Percentiles rank a stretch among this genome's conserved stretches.
Conservation (phyloP, 2,797 vertebrate genomes). For the Melanotaenia pygmaea region DNA sequence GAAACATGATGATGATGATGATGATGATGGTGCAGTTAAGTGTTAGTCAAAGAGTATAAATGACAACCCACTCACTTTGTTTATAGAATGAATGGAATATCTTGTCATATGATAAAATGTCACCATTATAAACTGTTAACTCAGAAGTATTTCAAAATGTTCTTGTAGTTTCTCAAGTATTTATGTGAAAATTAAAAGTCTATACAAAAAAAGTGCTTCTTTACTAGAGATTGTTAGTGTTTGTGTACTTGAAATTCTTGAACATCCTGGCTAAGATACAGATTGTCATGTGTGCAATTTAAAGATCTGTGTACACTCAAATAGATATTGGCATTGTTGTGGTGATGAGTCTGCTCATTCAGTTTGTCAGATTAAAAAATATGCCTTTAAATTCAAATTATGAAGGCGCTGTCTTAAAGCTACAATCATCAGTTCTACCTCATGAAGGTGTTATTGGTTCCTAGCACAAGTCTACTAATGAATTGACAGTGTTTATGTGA, state of each 20-base stretch:
- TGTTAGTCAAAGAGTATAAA: constrained; percentile 57
- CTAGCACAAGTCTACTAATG: too few species aligned
- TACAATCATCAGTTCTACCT: too few species aligned
- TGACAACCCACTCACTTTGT: constrained; percentile 42
- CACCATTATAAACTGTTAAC: constrained; percentile 86
- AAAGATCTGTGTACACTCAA: background rate
- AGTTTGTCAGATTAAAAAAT: background rate
- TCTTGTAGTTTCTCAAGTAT: constrained; percentile 98
- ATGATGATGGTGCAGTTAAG: constrained; percentile 29
- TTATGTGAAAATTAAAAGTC: constrained; percentile 95
- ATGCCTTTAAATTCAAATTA: too few species aligned
- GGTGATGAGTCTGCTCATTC: background rate
- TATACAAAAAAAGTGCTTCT: constrained; percentile 72
- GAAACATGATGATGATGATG: constrained; percentile 24
- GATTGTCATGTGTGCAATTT: background rate
- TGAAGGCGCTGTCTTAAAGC: too few species aligned
- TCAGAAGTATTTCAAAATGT: constrained; percentile 98
- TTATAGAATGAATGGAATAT: constrained; percentile 85
- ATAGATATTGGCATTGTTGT: background rate
- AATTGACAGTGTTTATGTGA: too few species aligned
- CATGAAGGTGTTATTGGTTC: too few species aligned
- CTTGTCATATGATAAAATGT: constrained; percentile 79
- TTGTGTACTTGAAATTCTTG: background rate
- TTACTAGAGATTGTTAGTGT: too few species aligned
- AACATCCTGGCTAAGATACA: background rate